Conservation (phyloP, 2,797 vertebrate species). For the Anniella stebbinsi region DNA sequence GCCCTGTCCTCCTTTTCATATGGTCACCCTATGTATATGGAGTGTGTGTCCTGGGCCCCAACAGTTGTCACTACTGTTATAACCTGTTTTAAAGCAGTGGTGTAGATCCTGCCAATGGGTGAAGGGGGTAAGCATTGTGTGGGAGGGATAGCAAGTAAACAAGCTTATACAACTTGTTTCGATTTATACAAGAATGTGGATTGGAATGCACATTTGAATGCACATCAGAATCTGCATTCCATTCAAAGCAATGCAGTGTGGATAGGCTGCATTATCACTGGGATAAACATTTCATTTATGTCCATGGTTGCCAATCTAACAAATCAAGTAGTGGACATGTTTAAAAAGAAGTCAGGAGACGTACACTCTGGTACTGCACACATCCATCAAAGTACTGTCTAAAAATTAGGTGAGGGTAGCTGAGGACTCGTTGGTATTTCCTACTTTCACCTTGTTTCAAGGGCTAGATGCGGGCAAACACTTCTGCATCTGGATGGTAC, state of each 20-base stretch:
- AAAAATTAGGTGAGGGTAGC: too few species aligned
- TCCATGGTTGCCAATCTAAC: background rate
- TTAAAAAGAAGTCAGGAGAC: background rate
- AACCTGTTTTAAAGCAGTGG: too few species aligned
- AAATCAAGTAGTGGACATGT: background rate
- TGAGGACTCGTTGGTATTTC: too few species aligned
- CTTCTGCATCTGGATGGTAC: too few species aligned
- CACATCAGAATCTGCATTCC: too few species aligned
- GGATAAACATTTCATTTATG: background rate
- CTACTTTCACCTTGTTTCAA: too few species aligned
- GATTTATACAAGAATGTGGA: background rate
- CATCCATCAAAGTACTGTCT: background rate
- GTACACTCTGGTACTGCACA: background rate
- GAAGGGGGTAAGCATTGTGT: background rate
- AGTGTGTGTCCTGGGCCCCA: too few species aligned
- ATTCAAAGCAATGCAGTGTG: background rate
- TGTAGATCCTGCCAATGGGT: too few species aligned
- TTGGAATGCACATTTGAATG: background rate
- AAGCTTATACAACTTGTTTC: background rate
- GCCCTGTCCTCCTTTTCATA: too few species aligned
- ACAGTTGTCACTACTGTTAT: too few species aligned
- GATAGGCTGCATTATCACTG: background rate
- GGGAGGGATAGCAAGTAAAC: background rate
- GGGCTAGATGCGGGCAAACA: too few species aligned
- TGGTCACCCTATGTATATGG: too few species aligned